Conservation (phyloP, 2,113 vertebrate species). For the Microcebus ravelobensis region DNA sequence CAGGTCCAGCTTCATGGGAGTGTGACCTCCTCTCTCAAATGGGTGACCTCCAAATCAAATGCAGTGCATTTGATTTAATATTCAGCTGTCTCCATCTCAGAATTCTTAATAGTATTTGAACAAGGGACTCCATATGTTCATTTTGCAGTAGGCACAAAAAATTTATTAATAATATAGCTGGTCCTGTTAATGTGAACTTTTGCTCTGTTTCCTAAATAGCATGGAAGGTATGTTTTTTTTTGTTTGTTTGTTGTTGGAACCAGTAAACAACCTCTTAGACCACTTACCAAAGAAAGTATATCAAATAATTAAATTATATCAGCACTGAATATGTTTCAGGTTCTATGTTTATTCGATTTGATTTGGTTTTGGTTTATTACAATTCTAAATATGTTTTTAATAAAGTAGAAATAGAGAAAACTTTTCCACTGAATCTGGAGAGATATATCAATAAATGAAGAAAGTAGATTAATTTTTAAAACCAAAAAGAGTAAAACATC, state of each 20-base stretch:
- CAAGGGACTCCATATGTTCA: background rate
- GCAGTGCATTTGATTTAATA: background rate
- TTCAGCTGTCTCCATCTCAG: background rate
- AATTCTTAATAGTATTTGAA: background rate
- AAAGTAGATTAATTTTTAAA: slow-evolving; percentile 19
- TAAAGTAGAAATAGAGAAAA: background rate
- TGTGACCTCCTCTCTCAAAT: background rate
- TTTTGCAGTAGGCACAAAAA: background rate
- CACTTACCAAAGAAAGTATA: background rate
- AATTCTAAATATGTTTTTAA: background rate
- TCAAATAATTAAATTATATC: background rate
- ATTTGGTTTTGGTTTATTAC: background rate
- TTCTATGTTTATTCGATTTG: background rate
- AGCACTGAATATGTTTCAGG: background rate
- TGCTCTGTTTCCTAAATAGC: background rate
- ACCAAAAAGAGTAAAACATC: background rate
- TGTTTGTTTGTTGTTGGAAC: background rate
- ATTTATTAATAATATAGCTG: background rate
- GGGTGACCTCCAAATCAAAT: too few relatives aligned
- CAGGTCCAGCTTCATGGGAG: background rate
- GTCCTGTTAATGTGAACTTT: background rate
- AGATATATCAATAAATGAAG: background rate
- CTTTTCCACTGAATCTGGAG: background rate
- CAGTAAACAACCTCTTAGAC: background rate
- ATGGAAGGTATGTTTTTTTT: background rate